Conservation (phyloP, 2,113 vertebrate species). For the Caloenas nicobarica region DNA sequence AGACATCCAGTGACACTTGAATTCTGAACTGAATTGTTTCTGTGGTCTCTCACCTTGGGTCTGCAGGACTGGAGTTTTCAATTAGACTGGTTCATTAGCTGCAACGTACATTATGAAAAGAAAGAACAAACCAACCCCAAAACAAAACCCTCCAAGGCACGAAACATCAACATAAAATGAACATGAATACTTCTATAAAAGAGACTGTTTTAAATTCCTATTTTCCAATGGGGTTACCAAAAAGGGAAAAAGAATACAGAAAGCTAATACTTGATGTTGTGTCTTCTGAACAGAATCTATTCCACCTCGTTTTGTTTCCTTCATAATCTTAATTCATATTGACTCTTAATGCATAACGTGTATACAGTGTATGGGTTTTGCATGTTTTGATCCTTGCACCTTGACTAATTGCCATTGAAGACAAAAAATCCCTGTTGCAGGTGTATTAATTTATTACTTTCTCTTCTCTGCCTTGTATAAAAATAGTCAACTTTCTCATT, state of each 20-base stretch:
- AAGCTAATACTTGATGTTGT: not conserved
- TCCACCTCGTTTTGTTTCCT: not conserved
- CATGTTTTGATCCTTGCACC: not conserved
- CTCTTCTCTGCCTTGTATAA: not conserved
- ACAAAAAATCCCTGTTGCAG: not conserved
- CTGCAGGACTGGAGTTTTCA: not conserved
- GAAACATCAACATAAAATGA: not conserved
- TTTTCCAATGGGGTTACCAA: not conserved
- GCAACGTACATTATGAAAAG: not conserved
- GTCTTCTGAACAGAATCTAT: not conserved
- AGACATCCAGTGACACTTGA: not conserved
- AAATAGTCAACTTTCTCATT: not conserved
- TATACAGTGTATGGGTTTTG: not conserved
- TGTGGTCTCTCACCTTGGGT: rapidly evolving
- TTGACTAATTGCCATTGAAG: not conserved
- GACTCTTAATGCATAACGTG: not conserved
- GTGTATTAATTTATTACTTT: not conserved
- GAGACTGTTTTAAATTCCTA: not conserved
- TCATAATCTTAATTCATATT: not conserved
- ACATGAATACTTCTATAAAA: not conserved
- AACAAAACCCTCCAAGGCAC: not conserved
- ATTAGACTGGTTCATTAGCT: not conserved
- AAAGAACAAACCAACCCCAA: not conserved
- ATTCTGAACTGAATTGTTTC: not conserved
- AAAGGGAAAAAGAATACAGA: not conserved